phyloP scores from a whole-genome alignment of 2,113 vertebrate genomes.

The Callipepla squamata region DNA sequence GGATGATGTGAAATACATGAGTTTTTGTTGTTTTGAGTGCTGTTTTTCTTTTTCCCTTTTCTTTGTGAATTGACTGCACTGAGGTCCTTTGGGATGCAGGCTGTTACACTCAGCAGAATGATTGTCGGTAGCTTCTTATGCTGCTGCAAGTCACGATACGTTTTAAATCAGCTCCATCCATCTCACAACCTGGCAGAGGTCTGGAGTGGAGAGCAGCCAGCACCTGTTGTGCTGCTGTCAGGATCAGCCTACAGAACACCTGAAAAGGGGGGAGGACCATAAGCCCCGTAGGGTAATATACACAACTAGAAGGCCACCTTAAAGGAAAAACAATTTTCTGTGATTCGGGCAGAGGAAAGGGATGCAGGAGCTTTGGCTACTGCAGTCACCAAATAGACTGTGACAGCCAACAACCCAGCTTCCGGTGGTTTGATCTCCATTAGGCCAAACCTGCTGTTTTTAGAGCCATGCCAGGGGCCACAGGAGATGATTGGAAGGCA shows the following conservation, averaged over 20 bases:
- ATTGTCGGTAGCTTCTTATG: neutral
- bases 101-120: neutral
- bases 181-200: neutral
- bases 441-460: neutral
- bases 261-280: neutral
- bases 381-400: neutral
- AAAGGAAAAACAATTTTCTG: neutral
- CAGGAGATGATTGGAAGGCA: neutral
- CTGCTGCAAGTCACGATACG: neutral
- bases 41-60: neutral
- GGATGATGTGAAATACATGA: neutral
- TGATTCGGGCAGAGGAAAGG: neutral
- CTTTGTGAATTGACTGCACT: neutral
- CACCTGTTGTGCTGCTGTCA: neutral
- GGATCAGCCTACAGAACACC: neutral
- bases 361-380: neutral
- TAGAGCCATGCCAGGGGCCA: neutral
- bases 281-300: neutral
- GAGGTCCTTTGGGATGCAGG: neutral
- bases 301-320: neutral
- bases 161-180: slow-evolving; percentile 2
- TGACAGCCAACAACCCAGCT: neutral
- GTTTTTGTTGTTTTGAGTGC: neutral
- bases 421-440: neutral
- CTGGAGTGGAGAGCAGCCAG: neutral